A percentile compares a stretch with the other conserved stretches of the same genome.
Evolutionary conservation across 1,140 invertebrate species (phyloP).

Genomic region (Drosophila bocki): DNA sequence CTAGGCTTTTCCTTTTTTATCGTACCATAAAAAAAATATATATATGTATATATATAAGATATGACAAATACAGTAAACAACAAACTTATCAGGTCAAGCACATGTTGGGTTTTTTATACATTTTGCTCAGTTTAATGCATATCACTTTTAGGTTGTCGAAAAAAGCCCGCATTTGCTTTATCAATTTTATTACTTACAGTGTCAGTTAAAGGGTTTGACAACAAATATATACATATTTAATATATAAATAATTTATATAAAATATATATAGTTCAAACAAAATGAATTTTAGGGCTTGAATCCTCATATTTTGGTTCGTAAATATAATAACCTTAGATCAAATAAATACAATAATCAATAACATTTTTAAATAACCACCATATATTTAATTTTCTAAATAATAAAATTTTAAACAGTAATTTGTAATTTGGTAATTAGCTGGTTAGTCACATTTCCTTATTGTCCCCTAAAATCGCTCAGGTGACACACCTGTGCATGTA

Average conservation of each 20-base stretch:
- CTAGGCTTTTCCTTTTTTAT: background rate
- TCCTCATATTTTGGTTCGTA: background rate
- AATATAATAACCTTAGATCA: background rate
- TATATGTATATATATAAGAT: background rate
- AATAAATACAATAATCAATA: background rate
- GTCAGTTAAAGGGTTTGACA: background rate
- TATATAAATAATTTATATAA: too few species aligned
- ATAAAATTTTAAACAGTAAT: background rate
- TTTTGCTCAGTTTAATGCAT: constrained; percentile 7
- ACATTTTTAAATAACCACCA: background rate
- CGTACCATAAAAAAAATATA: background rate
- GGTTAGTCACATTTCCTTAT: constrained; percentile 2
- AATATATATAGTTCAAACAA: background rate
- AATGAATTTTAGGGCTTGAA: background rate
- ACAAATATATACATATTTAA: background rate
- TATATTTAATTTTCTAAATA: constrained; percentile 1
- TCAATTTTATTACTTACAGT: constrained; percentile 4
- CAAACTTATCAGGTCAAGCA: constrained; percentile 18
- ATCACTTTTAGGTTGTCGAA: constrained; percentile 4
- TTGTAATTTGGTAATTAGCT: constrained; percentile 18
- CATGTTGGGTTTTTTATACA: constrained; percentile 11
- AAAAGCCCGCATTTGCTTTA: background rate
- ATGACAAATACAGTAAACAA: background rate
- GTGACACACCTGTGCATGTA: constrained; percentile 78
- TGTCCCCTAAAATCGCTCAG: constrained; percentile 23